phyloP scores from a whole-genome alignment of 64 coral and sea anemone genomes.

The Dendronephthya gigantea region DNA sequence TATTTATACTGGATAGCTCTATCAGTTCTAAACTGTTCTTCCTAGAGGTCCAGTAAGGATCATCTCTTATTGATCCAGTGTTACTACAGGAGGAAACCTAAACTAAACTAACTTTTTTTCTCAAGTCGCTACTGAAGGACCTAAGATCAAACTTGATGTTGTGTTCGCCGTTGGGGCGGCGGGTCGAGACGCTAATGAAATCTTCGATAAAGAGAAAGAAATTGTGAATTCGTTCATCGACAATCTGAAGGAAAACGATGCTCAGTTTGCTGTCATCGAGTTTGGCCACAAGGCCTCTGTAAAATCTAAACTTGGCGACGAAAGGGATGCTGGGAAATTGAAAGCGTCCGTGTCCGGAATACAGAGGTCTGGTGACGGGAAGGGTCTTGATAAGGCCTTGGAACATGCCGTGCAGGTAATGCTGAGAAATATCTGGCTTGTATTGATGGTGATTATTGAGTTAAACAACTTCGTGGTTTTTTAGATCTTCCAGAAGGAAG shows the following conservation, averaged over 20 bases:
- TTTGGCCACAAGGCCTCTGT: slow-evolving; percentile 9
- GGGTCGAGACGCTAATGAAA: background rate
- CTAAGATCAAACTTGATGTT: background rate
- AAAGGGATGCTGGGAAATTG: background rate
- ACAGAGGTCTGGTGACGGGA: slow-evolving; percentile 1
- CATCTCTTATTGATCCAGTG: no score
- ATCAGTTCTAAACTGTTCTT: no score
- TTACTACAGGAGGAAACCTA: no score
- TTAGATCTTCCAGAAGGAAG: slow-evolving; percentile 11
- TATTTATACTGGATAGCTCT: no score
- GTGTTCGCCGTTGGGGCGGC: background rate
- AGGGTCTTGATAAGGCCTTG: slow-evolving; percentile 5
- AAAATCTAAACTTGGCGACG: background rate
- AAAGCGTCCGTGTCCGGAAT: background rate
- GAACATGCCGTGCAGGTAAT: slow-evolving; percentile 7
- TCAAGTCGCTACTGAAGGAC: background rate
- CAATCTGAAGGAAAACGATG: background rate
- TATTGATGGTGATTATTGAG: background rate
- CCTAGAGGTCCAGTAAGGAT: no score
- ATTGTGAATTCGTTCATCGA: slow-evolving; percentile 12
- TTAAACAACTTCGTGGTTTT: background rate
- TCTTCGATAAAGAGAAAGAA: background rate
- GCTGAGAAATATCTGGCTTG: background rate
- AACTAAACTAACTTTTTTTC: background rate
- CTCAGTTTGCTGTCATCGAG: background rate